Percentiles rank a stretch among this genome's conserved stretches.
Evolutionary conservation across 1,140 invertebrate species (phyloP).

Genomic region (Drosophila pallidifrons): DNA sequence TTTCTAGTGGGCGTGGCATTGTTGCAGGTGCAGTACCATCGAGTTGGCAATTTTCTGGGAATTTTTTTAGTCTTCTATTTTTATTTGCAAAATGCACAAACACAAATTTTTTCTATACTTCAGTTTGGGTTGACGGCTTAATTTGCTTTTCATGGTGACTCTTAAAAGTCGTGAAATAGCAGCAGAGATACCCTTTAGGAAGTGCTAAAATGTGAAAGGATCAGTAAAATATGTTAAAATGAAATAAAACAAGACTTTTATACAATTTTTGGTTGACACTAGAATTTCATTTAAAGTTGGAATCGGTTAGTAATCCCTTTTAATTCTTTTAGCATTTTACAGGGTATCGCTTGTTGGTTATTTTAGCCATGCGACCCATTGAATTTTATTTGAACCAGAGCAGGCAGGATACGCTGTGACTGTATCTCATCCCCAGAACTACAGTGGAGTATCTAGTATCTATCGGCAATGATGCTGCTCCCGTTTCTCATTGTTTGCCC

Average conservation of each 20-base stretch:
- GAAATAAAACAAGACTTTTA: no score
- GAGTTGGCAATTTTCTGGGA: constrained; percentile 45
- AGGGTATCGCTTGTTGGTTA: constrained; percentile 32
- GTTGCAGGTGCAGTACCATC: constrained; percentile 57
- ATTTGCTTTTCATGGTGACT: constrained; percentile 71
- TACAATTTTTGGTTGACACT: no score
- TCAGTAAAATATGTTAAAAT: no score
- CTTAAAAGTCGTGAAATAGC: constrained; percentile 27
- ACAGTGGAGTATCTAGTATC: neutral
- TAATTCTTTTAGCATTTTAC: neutral
- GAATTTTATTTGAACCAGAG: constrained; percentile 67
- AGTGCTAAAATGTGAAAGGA: neutral
- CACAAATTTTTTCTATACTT: constrained; percentile 53
- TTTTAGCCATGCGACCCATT: constrained; percentile 65
- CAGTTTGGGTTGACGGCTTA: constrained; percentile 64
- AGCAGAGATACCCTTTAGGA: constrained; percentile 2
- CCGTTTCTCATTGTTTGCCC: constrained; percentile 31
- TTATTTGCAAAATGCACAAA: constrained; percentile 27
- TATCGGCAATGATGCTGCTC: constrained; percentile 19
- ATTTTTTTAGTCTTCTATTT: constrained; percentile 6
- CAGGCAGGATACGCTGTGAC: constrained; percentile 10
- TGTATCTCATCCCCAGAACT: constrained; percentile 17
- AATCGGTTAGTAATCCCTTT: neutral
- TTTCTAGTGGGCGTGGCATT: constrained; percentile 45
- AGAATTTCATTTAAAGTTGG: no score